These are phyloP conservation scores for Mus minutoides DNA, from an alignment of 2,797 vertebrate genomes.

Conservation along the genomic window DNA sequence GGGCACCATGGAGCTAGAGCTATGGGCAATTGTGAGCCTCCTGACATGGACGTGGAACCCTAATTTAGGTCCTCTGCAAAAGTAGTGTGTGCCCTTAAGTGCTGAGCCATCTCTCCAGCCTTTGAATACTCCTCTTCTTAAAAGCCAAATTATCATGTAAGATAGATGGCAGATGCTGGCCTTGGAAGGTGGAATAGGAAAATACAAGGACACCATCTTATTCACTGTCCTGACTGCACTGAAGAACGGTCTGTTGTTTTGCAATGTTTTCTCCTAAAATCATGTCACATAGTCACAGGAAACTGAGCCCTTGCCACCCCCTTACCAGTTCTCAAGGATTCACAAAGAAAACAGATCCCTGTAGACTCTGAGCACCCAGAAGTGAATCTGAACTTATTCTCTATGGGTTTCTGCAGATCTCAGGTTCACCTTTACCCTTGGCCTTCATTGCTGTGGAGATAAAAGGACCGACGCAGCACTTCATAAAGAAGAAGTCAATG, in stretches of 20 bases:
- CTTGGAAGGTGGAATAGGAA: not conserved
- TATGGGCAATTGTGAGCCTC: not conserved
- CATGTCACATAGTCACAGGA: not conserved
- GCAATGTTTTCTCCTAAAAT: not conserved
- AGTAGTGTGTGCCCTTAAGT: not conserved
- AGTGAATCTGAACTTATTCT: not conserved
- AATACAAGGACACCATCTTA: not conserved
- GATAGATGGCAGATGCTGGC: not conserved
- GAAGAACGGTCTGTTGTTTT: not conserved
- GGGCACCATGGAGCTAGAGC: not conserved
- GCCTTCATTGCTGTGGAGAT: conserved; percentile 82
- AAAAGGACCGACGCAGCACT: conserved; percentile 84
- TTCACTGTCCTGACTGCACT: not conserved
- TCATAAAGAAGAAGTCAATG: conserved; percentile 86
- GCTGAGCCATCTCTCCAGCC: not conserved
- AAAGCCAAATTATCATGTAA: conserved; percentile 18
- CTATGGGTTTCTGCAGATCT: conserved; percentile 69
- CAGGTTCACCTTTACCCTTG: not conserved
- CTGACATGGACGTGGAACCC: not conserved
- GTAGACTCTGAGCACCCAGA: not conserved
- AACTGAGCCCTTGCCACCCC: not conserved
- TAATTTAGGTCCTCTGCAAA: not conserved
- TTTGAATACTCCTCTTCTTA: conserved; percentile 22
- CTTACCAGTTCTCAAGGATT: not conserved
- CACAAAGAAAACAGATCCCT: not conserved